These are phyloP conservation scores for Actenoides hombroni DNA, from an alignment of 2,113 vertebrate species.

Conservation along the genomic window DNA sequence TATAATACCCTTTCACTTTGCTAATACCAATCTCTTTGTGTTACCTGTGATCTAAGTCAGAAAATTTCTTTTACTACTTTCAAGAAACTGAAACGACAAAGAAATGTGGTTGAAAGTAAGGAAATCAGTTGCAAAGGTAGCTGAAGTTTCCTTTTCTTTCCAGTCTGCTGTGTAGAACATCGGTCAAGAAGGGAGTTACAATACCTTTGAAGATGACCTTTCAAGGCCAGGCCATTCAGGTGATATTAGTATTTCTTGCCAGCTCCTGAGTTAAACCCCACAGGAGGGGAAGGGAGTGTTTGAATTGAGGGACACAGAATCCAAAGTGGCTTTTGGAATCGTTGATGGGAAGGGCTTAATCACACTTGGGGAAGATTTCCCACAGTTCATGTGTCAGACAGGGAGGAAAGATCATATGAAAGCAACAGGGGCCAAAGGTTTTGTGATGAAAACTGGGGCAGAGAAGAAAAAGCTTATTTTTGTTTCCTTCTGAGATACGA, in stretches of 20 bases:
- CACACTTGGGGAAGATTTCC: conserved; percentile 23
- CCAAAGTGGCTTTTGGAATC: conserved; percentile 29
- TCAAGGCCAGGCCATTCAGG: background rate
- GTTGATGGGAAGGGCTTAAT: conserved; percentile 37
- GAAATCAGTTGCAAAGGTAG: conserved; percentile 9
- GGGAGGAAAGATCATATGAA: conserved; percentile 42
- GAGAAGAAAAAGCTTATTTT: conserved; percentile 66
- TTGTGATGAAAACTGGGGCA: conserved; percentile 52
- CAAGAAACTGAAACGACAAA: background rate
- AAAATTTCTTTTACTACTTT: background rate
- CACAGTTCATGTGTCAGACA: conserved; percentile 48
- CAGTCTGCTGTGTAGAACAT: background rate
- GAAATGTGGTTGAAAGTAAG: background rate
- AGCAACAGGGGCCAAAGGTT: conserved; percentile 56
- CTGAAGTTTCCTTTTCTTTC: background rate
- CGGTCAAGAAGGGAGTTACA: background rate
- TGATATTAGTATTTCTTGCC: conserved; percentile 20
- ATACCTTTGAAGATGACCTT: conserved; percentile 13
- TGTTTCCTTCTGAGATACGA: conserved; percentile 49
- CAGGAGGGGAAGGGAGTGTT: background rate
- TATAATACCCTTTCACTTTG: background rate
- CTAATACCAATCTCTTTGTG: conserved; percentile 9
- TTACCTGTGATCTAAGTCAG: conserved; percentile 7
- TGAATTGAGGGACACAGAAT: conserved; percentile 32
- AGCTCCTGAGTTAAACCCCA: background rate